Evolutionary conservation across 2,888 invertebrate species (phyloP).

Genomic region (Melanophora roralis): DNA sequence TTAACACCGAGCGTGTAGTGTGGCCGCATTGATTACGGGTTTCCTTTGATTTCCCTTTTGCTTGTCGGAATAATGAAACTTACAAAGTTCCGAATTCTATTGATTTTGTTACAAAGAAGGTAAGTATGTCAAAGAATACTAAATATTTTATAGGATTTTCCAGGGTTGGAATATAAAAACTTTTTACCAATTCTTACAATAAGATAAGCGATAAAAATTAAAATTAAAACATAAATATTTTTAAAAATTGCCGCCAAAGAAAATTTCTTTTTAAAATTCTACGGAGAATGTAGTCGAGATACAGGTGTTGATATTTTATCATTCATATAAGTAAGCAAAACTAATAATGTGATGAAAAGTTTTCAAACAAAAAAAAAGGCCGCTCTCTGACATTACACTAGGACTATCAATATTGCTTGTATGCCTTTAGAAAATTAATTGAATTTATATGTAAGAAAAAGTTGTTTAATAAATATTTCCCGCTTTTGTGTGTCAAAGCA

Average conservation of each 20-base stretch:
- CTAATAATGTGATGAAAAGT: no score
- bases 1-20: not conserved
- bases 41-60: not conserved
- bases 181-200: conserved; percentile 1
- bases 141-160: not conserved
- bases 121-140: no score
- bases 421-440: no score
- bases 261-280: not conserved
- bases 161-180: not conserved
- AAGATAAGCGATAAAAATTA: not conserved
- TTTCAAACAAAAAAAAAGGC: no score
- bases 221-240: not conserved
- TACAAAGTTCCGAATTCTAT: not conserved
- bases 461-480: not conserved
- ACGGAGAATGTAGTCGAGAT: not conserved
- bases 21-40: not conserved
- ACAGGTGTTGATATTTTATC: not conserved
- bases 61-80: not conserved
- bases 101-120: not conserved
- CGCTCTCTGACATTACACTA: no score
- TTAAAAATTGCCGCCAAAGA: conserved; percentile 1
- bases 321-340: no score
- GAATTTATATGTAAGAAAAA: not conserved
- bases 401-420: no score
- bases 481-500: conserved; percentile 26